Evolutionary conservation across 2,113 vertebrate species (phyloP), one percentile per base, ranked within the genome.

Genomic region (Andinoacara biseriatus): DNA sequence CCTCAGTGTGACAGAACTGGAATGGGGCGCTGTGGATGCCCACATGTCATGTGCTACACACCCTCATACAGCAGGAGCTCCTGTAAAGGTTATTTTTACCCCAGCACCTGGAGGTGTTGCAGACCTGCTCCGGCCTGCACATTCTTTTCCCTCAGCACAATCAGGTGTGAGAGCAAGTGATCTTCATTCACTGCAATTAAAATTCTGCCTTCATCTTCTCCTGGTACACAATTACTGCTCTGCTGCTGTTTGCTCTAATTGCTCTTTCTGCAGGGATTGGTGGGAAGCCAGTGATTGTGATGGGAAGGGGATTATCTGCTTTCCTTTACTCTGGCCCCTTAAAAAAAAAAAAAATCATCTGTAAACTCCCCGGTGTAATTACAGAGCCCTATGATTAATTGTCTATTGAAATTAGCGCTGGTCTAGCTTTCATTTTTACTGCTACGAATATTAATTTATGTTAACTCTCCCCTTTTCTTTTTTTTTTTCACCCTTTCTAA

Each of bases 401-500:
- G 97, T 98, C 97, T 97, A 96, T 98, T 97, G 98, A 99, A 99
- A 99, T 99, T 99, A 99, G 98, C 96, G 95, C 97, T 93, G 97
- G 97, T 97, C 97, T 97, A 96, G 96, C 97, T 99, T 99, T 98
- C 97, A 98, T 98, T 98, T 96, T 98, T 97, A 98, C 96, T 94
- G 97, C 97, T 96, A 96, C 95, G 97, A 98, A 98, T 99, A 99
- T 99, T 99, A 99, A 99, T 99, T 99, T 98, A 99, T 97, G 97
- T 97, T 98, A 99, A 98, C 97, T 96, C 96, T 88, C 90, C 87
- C 81, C 62, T 82, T 88, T 90, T 79, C 62, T 80, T 92, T 75
- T 49, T 78, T 91, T 91, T 90, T 90, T 87, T 52, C 86, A 35
- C 95, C 96, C 95, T 95, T 97, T 97, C 96, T 95, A 95, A 90